phyloP scores from a whole-genome alignment of 2,113 vertebrate species.

The Helogale parvula region DNA sequence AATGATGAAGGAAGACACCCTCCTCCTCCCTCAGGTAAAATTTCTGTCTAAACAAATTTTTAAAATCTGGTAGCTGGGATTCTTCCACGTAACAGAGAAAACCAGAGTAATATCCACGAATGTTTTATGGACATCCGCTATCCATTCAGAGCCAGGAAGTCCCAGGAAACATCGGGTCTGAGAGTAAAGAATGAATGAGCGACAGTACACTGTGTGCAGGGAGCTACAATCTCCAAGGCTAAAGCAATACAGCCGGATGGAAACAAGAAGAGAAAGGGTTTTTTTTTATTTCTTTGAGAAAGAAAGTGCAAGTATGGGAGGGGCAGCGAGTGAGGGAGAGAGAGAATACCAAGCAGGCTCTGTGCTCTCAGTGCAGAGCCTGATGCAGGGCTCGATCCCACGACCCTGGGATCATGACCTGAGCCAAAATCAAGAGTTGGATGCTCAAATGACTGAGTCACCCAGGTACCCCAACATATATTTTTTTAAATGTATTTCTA shows the following conservation, averaged over 20 bases:
- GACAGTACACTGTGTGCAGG: rapidly evolving
- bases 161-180: not conserved
- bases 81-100: not conserved
- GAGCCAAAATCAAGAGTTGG: too few species aligned
- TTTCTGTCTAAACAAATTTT: not conserved
- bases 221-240: not conserved
- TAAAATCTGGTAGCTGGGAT: not conserved
- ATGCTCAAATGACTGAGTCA: too few species aligned
- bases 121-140: not conserved
- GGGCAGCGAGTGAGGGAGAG: too few species aligned
- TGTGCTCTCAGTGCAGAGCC: too few species aligned
- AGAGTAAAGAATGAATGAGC: not conserved
- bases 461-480: too few species aligned
- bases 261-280: not conserved
- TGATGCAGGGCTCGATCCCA: too few species aligned
- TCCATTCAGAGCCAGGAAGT: not conserved
- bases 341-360: too few species aligned
- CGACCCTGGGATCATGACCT: too few species aligned
- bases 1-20: not conserved
- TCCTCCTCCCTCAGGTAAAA: not conserved
- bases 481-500: too few species aligned
- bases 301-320: too few species aligned
- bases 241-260: not conserved
- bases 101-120: not conserved
- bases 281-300: too few species aligned